phyloP scores from a whole-genome alignment of 1,140 invertebrate species.

The Stratiolaelaps scimitus region DNA sequence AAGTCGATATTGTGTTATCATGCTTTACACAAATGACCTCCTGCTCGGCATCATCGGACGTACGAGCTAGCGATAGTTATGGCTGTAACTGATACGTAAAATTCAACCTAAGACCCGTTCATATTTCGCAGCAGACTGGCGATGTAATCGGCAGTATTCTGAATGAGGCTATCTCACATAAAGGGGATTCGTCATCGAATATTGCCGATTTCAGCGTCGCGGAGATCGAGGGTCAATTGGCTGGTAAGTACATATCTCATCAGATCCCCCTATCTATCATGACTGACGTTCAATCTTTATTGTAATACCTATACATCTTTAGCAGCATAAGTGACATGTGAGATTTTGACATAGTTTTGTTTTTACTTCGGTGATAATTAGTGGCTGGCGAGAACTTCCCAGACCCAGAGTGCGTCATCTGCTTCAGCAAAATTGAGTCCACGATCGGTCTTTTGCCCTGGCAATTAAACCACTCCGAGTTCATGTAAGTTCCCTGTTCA shows the following conservation, averaged over 20 bases:
- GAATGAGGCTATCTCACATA: constrained; percentile 10
- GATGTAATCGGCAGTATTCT: not conserved
- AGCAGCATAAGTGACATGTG: too few relatives aligned
- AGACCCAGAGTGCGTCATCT: constrained; percentile 9
- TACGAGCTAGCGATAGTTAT: too few relatives aligned
- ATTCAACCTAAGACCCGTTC: too few relatives aligned
- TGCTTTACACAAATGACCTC: too few relatives aligned
- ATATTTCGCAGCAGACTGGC: not conserved
- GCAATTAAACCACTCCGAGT: constrained; percentile 15
- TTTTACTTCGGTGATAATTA: not conserved
- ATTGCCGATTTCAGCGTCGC: not conserved
- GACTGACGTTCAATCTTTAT: too few relatives aligned
- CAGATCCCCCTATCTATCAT: too few relatives aligned
- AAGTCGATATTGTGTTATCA: too few relatives aligned
- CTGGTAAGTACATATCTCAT: constrained; percentile 11
- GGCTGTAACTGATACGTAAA: too few relatives aligned
- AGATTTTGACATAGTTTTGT: too few relatives aligned
- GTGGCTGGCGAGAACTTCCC: constrained; percentile 7
- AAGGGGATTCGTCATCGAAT: not conserved
- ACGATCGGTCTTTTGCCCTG: not conserved
- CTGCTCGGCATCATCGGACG: too few relatives aligned
- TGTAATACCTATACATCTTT: too few relatives aligned
- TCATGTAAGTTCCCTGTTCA: not conserved
- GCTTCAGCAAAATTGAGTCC: not conserved
- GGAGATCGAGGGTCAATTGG: constrained; percentile 6